Base-by-base conservation (phyloP, 2,113 vertebrate species). In the Herpailurus yagouaroundi region DNA sequence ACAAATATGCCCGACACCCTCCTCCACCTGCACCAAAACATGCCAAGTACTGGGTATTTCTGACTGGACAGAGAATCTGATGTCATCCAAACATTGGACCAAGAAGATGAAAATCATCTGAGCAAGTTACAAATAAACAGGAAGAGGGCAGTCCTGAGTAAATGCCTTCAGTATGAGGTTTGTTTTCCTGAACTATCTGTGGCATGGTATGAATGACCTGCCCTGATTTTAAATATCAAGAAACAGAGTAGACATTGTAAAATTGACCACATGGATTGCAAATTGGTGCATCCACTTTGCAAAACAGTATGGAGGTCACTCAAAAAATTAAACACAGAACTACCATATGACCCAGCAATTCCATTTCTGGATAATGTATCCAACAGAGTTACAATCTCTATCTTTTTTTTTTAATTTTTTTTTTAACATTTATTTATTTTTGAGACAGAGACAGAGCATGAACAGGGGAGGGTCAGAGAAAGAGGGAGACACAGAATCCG, bases 101-200 rank as follows among this genome's bases (percentile, higher is more conserved):
- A 71, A 33, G 25, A 87, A 73, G 21, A 73, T 19, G n/a, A 95
- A 38, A 95, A 31, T 14, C 36, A 55, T 41, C n/a, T 63, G 33
- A 96, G 31, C 76, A 63, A 80, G 45, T 64, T 80, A 79, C 41
- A 79, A 38, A 50, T 18, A 87, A 93, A 96, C 38, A 86, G 83
- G 15, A 86, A 89, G 38, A 92, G 33, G 14, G 60, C 4, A 92
- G 52, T 88, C 29, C 63, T 69, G 57, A 41, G 25, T 74, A 87
- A 87, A 87, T 74, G 86, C n/a, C 60, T 71, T 31, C 74, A 48
- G n/a, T 23, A 85, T 94, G 33, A 91, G 31, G 45, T 86, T n/a
- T 91, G 7, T 68, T 88, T 94, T 94, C 84, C 71, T 80, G 38
- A 89, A 89, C 13, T 48, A 83, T 21, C 41, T 52, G 27, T 12